Base-by-base conservation (phyloP, 2,888 invertebrate species). In the Machimus atricapillus region DNA sequence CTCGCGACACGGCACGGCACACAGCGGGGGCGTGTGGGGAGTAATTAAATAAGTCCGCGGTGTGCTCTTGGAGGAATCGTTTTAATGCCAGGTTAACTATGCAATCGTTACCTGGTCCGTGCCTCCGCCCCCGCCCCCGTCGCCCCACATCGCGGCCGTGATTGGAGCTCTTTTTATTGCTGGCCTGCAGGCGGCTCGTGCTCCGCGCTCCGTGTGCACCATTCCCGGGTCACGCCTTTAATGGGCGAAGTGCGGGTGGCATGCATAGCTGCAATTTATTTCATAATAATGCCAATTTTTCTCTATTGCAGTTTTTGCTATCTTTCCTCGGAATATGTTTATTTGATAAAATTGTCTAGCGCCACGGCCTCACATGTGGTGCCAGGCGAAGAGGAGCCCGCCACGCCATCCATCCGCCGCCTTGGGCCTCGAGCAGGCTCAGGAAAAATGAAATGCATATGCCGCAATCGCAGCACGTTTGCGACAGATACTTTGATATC, bases 221-320 rank as follows among this genome's bases (percentile, higher is more conserved):
- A 0, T n/a, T 14, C 27, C 52, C 31, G 52, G 56, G 56, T 52
- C 81, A 81, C 56, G 81, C 81, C 52, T 56, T 31, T 56, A 81
- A 34, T 56, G 56, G 56, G 9, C 56, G n/a, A 81, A 81, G 81
- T 81, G 81, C 34, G 81, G 81, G 81, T 81, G 81, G 81, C 81
- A 81, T 81, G 81, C 56, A 81, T 81, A 56, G 81, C 81, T 81
- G 81, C 81, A 81, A 81, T 81, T 81, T 81, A 56, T 81, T 56
- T 81, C 81, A 81, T 81, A 81, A 81, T 56, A 31, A 34, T 79
- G 31, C 31, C 46, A 52, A 52, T 81, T 52, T 81, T 81, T 81
- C 34, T 81, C 34, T 81, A 56, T 81, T 81, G 52, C 56, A 31
- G 27, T 37, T 56, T 56, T 81, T 81, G 81, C 23, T 43, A 31